phyloP scores from a whole-genome alignment of 2,888 invertebrate genomes.

The Eugnorisma glareosa region DNA sequence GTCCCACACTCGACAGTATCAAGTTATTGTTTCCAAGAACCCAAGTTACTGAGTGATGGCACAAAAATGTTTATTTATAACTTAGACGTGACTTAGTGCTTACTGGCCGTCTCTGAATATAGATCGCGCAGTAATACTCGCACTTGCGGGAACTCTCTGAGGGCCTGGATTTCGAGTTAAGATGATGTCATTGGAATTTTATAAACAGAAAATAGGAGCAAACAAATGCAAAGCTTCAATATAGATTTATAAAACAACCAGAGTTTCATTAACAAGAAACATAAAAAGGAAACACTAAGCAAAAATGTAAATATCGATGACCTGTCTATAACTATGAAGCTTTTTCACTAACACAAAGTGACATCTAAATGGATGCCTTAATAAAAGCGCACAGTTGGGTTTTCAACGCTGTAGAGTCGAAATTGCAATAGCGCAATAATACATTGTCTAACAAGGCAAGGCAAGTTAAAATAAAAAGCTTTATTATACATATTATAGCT shows the following conservation, averaged over 20 bases:
- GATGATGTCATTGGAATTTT: slow-evolving; percentile 47
- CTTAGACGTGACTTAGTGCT: slow-evolving; percentile 61
- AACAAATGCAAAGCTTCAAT: background rate
- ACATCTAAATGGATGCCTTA: background rate
- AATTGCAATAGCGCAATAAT: background rate
- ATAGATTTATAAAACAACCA: background rate
- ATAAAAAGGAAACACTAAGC: background rate
- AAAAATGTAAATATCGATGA: background rate
- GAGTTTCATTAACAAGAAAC: background rate
- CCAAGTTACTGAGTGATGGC: slow-evolving; percentile 44
- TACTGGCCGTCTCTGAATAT: slow-evolving; percentile 44
- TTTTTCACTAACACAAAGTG: background rate
- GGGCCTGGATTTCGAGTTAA: slow-evolving; percentile 29
- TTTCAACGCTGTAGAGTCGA: no score
- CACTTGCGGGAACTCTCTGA: slow-evolving; percentile 42
- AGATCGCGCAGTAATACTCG: slow-evolving; percentile 40
- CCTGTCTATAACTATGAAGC: background rate
- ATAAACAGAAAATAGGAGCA: background rate
- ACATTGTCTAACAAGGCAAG: no score
- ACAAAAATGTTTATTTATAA: slow-evolving; percentile 66
- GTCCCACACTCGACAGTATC: slow-evolving; percentile 44
- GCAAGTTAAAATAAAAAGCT: no score
- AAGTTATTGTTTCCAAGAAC: slow-evolving; percentile 58
- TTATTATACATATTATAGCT: background rate
- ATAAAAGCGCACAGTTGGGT: background rate